Evolutionary conservation across 2,797 vertebrate species (phyloP), one percentile per base, ranked within the genome.

Genomic region (Mus spretus): DNA sequence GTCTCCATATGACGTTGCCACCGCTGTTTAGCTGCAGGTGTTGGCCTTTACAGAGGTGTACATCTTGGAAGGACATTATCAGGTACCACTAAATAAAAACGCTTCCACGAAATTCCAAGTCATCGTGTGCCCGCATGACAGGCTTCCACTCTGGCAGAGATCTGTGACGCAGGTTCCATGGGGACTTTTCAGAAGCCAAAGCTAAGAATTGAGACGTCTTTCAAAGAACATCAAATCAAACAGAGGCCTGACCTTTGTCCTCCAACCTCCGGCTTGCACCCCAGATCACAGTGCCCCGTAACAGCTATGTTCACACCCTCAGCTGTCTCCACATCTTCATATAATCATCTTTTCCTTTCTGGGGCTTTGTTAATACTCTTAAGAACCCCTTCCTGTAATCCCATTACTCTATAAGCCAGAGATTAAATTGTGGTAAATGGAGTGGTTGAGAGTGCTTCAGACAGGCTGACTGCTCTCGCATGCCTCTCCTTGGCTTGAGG

Each of bases 341-440:
- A 37, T n/a, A 44, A 79, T 53, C 17, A 19, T 26, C 67, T 67
- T 83, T 96, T 53, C 57, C 37, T 34, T 75, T 87, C 47, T 74
- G n/a, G 91, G 81, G 72, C 20, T 83, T 72, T 82, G 47, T 81
- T 50, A 57, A 89, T 65, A 95, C 59, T 78, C 90, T 89, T 89
- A 74, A 93, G 93, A 85, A 13, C 59, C 77, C n/a, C 59, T 94
- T 79, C 55, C 34, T 17, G 9, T 79, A 65, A 92, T 77, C 40
- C 53, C 85, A 44, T 82, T 86, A 94, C 53, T 93, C 65, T 26
- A 44, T 83, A 86, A 86, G 20, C 40, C 79, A 61, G 44, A 84
- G 47, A 80, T 44, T 77, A 92, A 92, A 92, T 47, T 14, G 65
- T 61, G 11, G 44, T 84, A 63, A 93, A 55, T 81, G 20, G 34